A percentile compares a stretch with the other conserved stretches of the same genome.
These are phyloP conservation scores for Tichodroma muraria DNA, from an alignment of 2,113 vertebrate species.

Conservation along the genomic window DNA sequence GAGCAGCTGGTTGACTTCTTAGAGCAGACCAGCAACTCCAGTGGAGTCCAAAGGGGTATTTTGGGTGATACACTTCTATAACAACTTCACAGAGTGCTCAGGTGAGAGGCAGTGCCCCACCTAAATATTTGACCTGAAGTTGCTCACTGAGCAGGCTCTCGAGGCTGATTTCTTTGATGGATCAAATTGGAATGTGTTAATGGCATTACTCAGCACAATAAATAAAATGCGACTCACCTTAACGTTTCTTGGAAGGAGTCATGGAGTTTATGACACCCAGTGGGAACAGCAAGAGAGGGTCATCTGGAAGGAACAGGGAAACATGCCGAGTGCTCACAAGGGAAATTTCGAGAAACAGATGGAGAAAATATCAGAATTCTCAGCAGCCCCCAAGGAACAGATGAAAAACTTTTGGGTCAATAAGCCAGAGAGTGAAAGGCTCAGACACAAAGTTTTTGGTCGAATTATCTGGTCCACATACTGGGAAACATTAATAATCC, in stretches of 20 bases:
- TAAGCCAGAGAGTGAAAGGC: conserved; percentile 48
- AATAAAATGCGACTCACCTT: conserved; percentile 58
- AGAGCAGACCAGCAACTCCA: not conserved
- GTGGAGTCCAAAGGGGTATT: not conserved
- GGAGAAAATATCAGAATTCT: conserved; percentile 60
- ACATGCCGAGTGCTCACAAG: conserved; percentile 35
- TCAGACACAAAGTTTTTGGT: conserved; percentile 3
- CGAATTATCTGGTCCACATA: not conserved
- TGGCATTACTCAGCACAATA: conserved; percentile 54
- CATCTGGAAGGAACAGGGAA: conserved; percentile 59
- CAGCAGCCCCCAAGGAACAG: conserved; percentile 11
- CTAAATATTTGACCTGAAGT: conserved; percentile 49
- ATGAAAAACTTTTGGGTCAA: conserved; percentile 57
- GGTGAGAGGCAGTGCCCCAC: conserved; percentile 25
- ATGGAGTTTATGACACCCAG: conserved; percentile 56
- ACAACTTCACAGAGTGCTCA: not conserved
- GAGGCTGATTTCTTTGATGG: conserved; percentile 27
- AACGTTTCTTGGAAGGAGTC: conserved; percentile 57
- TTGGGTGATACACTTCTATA: not conserved
- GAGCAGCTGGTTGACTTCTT: conserved; percentile 14
- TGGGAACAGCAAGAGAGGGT: conserved; percentile 56
- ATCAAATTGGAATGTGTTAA: conserved; percentile 54
- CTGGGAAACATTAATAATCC: not conserved
- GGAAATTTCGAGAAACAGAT: conserved; percentile 63
- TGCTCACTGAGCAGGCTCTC: conserved; percentile 29